These are phyloP conservation scores for Bergia sp. DNA, from an alignment of 92 coral and sea anemone genomes.

Conservation along the genomic window DNA sequence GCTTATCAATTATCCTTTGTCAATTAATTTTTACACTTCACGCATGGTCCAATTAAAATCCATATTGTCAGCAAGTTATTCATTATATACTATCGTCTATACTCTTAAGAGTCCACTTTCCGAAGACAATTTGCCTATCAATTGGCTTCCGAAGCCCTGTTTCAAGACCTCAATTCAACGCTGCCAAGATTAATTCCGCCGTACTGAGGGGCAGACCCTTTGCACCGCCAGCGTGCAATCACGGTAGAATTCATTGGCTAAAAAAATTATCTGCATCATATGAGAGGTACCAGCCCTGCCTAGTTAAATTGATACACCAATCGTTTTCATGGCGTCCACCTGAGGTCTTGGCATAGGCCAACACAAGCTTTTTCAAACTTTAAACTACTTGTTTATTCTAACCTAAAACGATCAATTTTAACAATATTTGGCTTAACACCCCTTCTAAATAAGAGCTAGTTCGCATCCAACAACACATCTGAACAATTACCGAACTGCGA, in stretches of 20 bases:
- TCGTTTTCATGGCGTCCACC: not conserved
- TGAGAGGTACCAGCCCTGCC: slow-evolving; percentile 17
- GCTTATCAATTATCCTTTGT: not conserved
- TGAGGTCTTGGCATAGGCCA: slow-evolving; percentile 17
- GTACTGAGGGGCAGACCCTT: not conserved
- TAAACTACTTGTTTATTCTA: not conserved
- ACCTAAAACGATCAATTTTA: not conserved
- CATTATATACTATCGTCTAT: not conserved
- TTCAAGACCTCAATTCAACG: slow-evolving; percentile 16
- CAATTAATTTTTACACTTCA: slow-evolving; percentile 8
- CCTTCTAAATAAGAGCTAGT: not conserved
- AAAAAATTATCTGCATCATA: not conserved
- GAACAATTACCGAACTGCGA: slow-evolving; percentile 11
- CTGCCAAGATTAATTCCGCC: not conserved
- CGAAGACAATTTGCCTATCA: not conserved
- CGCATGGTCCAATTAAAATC: too few relatives aligned
- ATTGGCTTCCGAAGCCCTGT: not conserved
- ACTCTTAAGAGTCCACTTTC: not conserved
- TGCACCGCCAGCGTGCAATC: slow-evolving; percentile 37
- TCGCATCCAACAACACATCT: not conserved
- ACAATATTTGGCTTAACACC: not conserved
- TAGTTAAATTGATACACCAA: not conserved
- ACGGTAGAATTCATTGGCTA: not conserved
- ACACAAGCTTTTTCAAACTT: not conserved
- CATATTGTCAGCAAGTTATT: not conserved